Evolutionary conservation across 1,140 invertebrate genomes (phyloP), one percentile per base, ranked within the genome.

Genomic region (Dysdera silvatica): DNA sequence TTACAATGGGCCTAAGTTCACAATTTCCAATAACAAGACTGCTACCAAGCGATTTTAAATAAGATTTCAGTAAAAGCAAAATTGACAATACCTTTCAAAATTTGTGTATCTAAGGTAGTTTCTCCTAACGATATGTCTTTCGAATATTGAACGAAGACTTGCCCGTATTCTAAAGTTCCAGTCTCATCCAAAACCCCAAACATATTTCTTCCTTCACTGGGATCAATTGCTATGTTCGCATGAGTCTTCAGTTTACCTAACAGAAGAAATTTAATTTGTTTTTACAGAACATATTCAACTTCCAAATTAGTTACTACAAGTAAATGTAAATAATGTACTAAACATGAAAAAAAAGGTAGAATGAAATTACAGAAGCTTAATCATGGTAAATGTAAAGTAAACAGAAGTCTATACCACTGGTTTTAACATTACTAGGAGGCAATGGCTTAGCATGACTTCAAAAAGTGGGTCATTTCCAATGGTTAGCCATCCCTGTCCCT

Each of bases 221-320:
- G 47, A 10, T 75, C 74, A 45, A 76, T 65, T 23, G 65, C 43
- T 16, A 76, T 74, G 35, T 74, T 73, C 10, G 67, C 67, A 51
- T 71, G 72, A 3, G 57, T 48, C 67, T 72, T 47, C 48, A 66
- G 40, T 43, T 52, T 54, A 16, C 54, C 54, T 65, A 37, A 48
- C 37, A 58, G 29, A 23, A 47, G 24, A 33, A 47, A 7, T 14
- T n/a, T 47, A 23, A 14, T 6, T 47, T 47, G n/a, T n/a, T n/a
- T n/a, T n/a, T n/a, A n/a, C n/a, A n/a, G n/a, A n/a, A n/a, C n/a
- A n/a, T n/a, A n/a, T n/a, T n/a, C n/a, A n/a, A n/a, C n/a, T n/a
- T n/a, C n/a, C n/a, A n/a, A n/a, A n/a, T n/a, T n/a, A n/a, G n/a
- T n/a, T n/a, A n/a, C n/a, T n/a, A n/a, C n/a, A n/a, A n/a, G n/a